Evolutionary conservation across 2,888 invertebrate genomes (phyloP).

Genomic region (Syrphus vitripennis): DNA sequence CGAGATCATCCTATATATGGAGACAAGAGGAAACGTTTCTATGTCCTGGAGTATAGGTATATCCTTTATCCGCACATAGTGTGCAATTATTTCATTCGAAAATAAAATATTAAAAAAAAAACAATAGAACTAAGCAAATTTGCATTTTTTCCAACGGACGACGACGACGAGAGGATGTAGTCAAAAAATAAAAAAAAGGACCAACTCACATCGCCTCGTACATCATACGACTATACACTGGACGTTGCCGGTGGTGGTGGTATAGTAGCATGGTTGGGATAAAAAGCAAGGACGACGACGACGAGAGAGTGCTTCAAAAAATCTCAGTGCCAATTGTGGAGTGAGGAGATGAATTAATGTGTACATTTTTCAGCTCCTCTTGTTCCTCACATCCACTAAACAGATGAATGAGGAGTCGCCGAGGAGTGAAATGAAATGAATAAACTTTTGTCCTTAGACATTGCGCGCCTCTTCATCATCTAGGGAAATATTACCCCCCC

Average conservation of each 20-base stretch:
- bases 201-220: slow-evolving; percentile 19
- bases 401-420: slow-evolving; percentile 20
- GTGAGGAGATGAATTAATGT: slow-evolving; percentile 59
- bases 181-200: slow-evolving; percentile 26
- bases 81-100: slow-evolving; percentile 58
- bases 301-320: slow-evolving; percentile 41
- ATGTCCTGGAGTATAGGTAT: background rate
- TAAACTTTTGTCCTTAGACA: slow-evolving; percentile 69
- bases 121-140: slow-evolving; percentile 54
- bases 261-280: background rate
- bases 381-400: background rate
- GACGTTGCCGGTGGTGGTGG: slow-evolving; percentile 3
- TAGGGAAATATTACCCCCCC: slow-evolving; percentile 52
- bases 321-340: slow-evolving; percentile 22
- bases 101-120: slow-evolving; percentile 3
- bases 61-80: slow-evolving; percentile 25
- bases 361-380: slow-evolving; percentile 9
- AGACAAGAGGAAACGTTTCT: slow-evolving; percentile 6
- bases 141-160: slow-evolving; percentile 53
- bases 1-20: background rate
- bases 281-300: slow-evolving; percentile 28
- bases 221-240: slow-evolving; percentile 32
- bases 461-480: slow-evolving; percentile 49
- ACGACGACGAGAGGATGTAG: background rate
- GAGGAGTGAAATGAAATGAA: slow-evolving; percentile 62